These are phyloP conservation scores for Ophion obscuratus DNA, from an alignment of 2,888 invertebrate species.

Conservation along the genomic window DNA sequence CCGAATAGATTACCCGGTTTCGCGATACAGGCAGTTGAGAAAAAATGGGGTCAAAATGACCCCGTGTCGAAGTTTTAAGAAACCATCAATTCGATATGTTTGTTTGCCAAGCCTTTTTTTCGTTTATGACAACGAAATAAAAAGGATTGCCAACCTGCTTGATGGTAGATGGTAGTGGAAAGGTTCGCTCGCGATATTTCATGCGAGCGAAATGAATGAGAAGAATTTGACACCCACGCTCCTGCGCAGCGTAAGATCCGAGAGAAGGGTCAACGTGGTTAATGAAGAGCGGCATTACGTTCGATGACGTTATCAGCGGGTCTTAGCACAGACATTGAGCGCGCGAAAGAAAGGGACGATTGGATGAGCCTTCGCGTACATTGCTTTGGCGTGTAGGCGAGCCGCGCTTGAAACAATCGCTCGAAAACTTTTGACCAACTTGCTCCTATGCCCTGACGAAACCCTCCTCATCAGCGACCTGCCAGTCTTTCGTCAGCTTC, in stretches of 20 bases:
- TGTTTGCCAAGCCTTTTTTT: background rate
- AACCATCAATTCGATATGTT: background rate
- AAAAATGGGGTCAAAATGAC: too few relatives aligned
- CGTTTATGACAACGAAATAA: background rate
- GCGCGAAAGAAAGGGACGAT: slow-evolving; percentile 45
- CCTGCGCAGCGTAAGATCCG: slow-evolving; percentile 33
- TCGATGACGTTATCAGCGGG: slow-evolving; percentile 57
- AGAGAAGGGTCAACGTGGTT: slow-evolving; percentile 59
- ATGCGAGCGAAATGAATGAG: slow-evolving; percentile 54
- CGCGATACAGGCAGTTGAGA: too few relatives aligned
- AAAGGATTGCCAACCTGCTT: background rate
- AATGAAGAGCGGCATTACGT: slow-evolving; percentile 48
- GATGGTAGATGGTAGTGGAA: slow-evolving; percentile 3
- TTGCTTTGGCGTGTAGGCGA: slow-evolving; percentile 51
- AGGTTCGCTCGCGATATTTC: slow-evolving; percentile 26
- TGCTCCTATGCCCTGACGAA: slow-evolving; percentile 38
- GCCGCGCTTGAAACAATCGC: slow-evolving; percentile 42
- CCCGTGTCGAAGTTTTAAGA: background rate
- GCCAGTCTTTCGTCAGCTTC: slow-evolving; percentile 29
- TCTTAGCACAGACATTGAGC: slow-evolving; percentile 44
- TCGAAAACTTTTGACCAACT: slow-evolving; percentile 42
- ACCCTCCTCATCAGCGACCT: slow-evolving; percentile 27
- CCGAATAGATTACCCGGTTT: too few relatives aligned
- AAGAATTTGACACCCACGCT: slow-evolving; percentile 49
- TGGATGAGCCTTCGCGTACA: slow-evolving; percentile 27